Base-by-base conservation (phyloP, 2,113 vertebrate species). In the Chlorodrepanis virens region DNA sequence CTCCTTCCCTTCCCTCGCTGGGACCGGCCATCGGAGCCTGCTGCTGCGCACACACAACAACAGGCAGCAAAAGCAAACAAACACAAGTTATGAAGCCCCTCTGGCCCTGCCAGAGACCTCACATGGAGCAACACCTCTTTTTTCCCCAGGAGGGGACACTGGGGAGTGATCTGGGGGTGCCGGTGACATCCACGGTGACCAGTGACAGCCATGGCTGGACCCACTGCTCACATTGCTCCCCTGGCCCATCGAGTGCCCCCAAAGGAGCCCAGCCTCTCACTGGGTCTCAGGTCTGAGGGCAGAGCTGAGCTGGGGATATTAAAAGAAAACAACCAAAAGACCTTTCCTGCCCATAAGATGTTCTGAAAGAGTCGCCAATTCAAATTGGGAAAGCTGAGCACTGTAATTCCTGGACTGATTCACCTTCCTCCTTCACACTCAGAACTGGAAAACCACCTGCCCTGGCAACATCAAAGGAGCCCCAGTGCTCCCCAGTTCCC, bases 131-230 rank as follows among this genome's bases (percentile, higher is more conserved):
- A 44, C 42, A 37, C 6, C 33, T 87, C 42, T 52, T 4, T 17
- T 11, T 63, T n/a, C 20, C 70, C 40, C 83, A 50, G 64, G 71
- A 74, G 40, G 16, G 17, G 23, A 70, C 22, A 23, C 50, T 8
- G 6, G 1, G 19, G 21, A 57, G 42, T 0, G 18, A 18, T 50
- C 0, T 49, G 56, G 59, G 49, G 56, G n/a, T 9, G 57, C 52
- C 7, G 39, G 54, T 77, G 91, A 80, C 64, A 67, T 54, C 56
- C 31, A 2, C 8, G 2, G 59, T 80, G 90, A 40, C 70, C 45
- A 37, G 39, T 6, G 35, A 33, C 20, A 53, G 42, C 53, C 37
- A 2, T 6, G 1, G 49, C 12, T 5, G 29, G 54, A 72, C 29
- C 80, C 91, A 7, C 14, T 23, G 71, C 12, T 29, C 79, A 6